phyloP scores from a whole-genome alignment of 2,888 invertebrate species.

The Melieria omissa region DNA sequence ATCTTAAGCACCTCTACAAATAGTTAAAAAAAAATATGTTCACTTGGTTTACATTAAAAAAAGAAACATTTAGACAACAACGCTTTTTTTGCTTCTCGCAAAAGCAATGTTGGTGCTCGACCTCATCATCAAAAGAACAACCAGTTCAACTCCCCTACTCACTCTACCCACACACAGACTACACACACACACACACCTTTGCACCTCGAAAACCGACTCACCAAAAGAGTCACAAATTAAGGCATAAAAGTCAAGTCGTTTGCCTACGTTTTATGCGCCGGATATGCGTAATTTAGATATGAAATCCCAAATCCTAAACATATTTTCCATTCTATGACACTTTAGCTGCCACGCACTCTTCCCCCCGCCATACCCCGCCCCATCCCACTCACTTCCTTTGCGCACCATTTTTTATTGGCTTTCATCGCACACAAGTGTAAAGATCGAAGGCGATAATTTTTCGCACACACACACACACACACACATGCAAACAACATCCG shows the following conservation, averaged over 20 bases:
- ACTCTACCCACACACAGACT: background rate
- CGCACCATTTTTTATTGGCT: slow-evolving; percentile 29
- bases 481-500: too few species aligned
- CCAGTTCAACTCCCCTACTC: background rate
- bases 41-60: background rate
- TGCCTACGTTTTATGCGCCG: slow-evolving; percentile 40
- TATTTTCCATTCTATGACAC: slow-evolving; percentile 49
- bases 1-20: too few species aligned
- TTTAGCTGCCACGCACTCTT: slow-evolving; percentile 6
- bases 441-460: slow-evolving; percentile 29
- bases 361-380: background rate
- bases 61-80: background rate
- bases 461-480: too few species aligned
- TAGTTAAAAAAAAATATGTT: background rate
- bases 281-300: slow-evolving; percentile 54
- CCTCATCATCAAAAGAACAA: background rate
- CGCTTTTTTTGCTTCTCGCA: too few species aligned
- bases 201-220: background rate
- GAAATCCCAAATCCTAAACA: slow-evolving; percentile 48
- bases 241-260: slow-evolving; percentile 28
- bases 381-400: background rate
- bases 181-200: background rate
- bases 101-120: too few species aligned
- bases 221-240: slow-evolving; percentile 16
- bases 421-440: slow-evolving; percentile 5